Conservation (phyloP, 1,140 invertebrate genomes). For the Ditylenchus dipsaci region DNA sequence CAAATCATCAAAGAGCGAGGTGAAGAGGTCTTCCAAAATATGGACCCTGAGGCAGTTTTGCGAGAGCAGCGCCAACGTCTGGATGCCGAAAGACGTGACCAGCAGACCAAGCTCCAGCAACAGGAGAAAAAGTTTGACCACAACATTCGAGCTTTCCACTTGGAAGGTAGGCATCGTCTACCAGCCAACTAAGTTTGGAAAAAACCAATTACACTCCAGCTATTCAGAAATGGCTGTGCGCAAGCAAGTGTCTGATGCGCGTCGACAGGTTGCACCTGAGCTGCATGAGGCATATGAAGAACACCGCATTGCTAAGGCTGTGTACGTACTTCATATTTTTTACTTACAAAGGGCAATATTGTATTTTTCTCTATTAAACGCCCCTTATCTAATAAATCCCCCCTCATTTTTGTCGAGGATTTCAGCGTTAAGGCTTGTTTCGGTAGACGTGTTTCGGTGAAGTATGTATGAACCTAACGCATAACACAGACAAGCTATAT, state of each 20-base stretch:
- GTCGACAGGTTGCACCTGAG: constrained; percentile 22
- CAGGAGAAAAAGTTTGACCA: constrained; percentile 59
- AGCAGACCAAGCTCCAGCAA: constrained; percentile 42
- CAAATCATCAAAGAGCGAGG: constrained; percentile 52
- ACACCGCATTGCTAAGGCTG: constrained; percentile 45
- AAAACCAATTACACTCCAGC: too few relatives aligned
- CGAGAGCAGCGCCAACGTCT: constrained; percentile 32
- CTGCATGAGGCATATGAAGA: constrained; percentile 45
- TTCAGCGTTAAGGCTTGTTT: too few relatives aligned
- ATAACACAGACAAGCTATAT: too few relatives aligned
- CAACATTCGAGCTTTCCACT: constrained; percentile 51
- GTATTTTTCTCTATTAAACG: constrained; percentile 8
- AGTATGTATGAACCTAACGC: too few relatives aligned
- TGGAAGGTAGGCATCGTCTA: constrained; percentile 32
- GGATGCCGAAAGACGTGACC: constrained; percentile 47
- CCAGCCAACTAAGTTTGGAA: too few relatives aligned
- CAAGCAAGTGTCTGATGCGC: constrained; percentile 38
- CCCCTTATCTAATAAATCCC: too few relatives aligned
- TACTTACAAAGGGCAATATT: neutral
- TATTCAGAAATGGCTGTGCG: constrained; percentile 40
- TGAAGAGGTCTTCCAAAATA: constrained; percentile 44
- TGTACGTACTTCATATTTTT: constrained; percentile 35
- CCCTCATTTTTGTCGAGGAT: too few relatives aligned
- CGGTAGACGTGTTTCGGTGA: too few relatives aligned
- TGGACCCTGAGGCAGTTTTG: constrained; percentile 53